phyloP scores from a whole-genome alignment of 2,113 vertebrate genomes.

The Mormoops blainvillei region DNA sequence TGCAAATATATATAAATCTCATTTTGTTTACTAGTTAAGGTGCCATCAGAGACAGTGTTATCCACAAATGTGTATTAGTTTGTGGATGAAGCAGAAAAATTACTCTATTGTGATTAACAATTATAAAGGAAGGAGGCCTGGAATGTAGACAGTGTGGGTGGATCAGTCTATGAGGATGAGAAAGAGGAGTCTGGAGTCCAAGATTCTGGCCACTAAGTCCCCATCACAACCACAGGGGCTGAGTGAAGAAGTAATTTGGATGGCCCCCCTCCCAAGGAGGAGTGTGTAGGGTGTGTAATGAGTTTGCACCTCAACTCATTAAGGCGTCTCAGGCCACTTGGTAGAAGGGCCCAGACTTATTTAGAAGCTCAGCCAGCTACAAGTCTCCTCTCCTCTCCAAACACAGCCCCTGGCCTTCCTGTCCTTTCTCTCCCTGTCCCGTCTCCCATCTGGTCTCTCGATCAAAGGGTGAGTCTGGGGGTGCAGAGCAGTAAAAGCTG shows the following conservation, averaged over 20 bases:
- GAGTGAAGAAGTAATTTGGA: rapidly evolving
- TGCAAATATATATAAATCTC: neutral
- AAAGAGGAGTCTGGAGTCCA: neutral
- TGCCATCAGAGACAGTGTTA: neutral
- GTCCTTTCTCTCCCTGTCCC: neutral
- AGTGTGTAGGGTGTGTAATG: too few relatives aligned
- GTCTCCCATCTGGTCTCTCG: rapidly evolving
- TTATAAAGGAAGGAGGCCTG: neutral
- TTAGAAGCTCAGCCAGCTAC: rapidly evolving
- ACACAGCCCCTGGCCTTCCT: rapidly evolving
- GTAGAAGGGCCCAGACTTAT: rapidly evolving
- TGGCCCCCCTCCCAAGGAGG: neutral
- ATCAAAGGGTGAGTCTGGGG: neutral
- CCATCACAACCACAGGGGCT: too few relatives aligned
- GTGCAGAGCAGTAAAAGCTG: rapidly evolving
- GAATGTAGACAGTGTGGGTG: neutral
- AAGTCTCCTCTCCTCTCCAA: neutral
- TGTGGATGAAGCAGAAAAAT: neutral
- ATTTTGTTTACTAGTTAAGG: neutral
- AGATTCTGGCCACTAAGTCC: neutral
- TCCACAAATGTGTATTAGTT: neutral
- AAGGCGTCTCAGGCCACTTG: neutral
- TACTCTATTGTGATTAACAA: neutral
- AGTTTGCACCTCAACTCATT: too few relatives aligned
- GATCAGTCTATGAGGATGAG: neutral